A percentile compares a stretch with the other conserved stretches of the same genome.
Evolutionary conservation across 2,113 vertebrate species (phyloP).

Genomic region (Spilogale gracilis): DNA sequence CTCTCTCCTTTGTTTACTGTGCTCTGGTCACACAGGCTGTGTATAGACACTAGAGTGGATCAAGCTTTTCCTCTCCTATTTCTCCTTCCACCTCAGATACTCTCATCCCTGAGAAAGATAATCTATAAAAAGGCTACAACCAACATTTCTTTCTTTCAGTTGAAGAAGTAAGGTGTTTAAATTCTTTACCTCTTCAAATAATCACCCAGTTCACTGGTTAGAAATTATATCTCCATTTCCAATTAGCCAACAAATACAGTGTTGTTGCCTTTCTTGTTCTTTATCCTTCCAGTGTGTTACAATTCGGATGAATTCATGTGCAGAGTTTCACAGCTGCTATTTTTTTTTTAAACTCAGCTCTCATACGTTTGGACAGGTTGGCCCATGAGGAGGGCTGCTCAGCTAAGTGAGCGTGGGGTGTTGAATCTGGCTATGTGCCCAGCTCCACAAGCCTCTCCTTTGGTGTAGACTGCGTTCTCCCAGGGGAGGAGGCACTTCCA

Average conservation of each 20-base stretch:
- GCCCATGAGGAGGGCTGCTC: not conserved
- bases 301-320: not conserved
- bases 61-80: not conserved
- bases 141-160: not conserved
- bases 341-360: not conserved
- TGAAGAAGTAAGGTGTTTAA: not conserved
- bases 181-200: not conserved
- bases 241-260: not conserved
- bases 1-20: not conserved
- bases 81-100: not conserved
- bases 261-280: not conserved
- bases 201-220: not conserved
- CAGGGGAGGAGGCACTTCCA: not conserved
- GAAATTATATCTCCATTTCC: not conserved
- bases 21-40: not conserved
- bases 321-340: not conserved
- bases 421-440: accelerated
- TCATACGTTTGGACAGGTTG: not conserved
- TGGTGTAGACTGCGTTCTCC: not conserved
- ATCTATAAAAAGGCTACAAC: not conserved
- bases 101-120: not conserved
- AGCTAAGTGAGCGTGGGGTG: accelerated
- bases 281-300: not conserved
- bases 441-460: not conserved
- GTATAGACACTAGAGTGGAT: accelerated